Base-by-base conservation (phyloP, 1,140 invertebrate genomes). In the Hermetia illucens region DNA sequence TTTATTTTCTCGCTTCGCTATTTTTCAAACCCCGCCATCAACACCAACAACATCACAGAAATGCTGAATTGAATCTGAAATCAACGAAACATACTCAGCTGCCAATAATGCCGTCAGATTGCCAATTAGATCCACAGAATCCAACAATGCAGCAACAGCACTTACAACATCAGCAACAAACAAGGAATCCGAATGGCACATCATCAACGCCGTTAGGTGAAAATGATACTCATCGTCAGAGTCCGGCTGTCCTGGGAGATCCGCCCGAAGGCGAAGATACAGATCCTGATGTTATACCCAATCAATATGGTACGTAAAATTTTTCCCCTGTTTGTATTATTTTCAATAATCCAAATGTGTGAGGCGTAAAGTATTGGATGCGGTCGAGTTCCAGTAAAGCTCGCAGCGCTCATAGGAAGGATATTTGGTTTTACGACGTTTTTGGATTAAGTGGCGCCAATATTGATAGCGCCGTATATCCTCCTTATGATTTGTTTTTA, bases 241-340 rank as follows among this genome's bases (percentile, higher is more conserved):
- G 51, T 49, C 45, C 57, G 34, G 50, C 51, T 39, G 21, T 61
- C 24, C 41, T 57, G 40, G 58, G 65, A 52, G 65, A 69, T 45
- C 62, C 63, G 43, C 59, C 62, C 39, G 65, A 70, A 43, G 55
- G 63, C 42, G 66, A 75, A 46, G 77, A 79, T 51, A 74, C 76
- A 19, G 76, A 86, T 66, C 82, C 82, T 13, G 82, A 86, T 61
- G 82, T 86, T 47, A 83, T 85, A 61, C 77, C 80, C 44, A 82
- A 79, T 68, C 77, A 84, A 66, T 82, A 83, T 65, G 81, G 82
- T 84, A 58, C 73, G 72, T 58, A 15, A n/a, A n/a, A n/a, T n/a
- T n/a, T n/a, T n/a, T n/a, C n/a, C n/a, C n/a, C 20, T 15, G n/a
- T n/a, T 12, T 30, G 2, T 37, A n/a, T n/a, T n/a, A n/a, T n/a